Conservation (phyloP, 2,888 invertebrate genomes). For the Pyrochroa serraticornis region DNA sequence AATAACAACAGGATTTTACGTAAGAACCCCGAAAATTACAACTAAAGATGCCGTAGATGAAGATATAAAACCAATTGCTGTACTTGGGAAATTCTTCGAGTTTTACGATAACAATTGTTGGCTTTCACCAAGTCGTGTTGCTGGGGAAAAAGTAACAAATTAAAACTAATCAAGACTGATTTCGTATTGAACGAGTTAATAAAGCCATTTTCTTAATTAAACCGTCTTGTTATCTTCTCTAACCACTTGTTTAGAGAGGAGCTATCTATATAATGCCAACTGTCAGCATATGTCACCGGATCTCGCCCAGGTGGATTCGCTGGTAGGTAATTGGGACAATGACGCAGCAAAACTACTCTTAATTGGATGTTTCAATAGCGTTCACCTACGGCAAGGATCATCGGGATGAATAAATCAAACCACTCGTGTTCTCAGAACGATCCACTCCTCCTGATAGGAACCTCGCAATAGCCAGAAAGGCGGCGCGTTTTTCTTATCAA, state of each 20-base stretch:
- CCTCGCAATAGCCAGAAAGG: conserved; percentile 44
- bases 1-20: conserved; percentile 17
- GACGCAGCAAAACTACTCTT: conserved; percentile 42
- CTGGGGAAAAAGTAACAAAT: background rate
- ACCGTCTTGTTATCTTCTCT: conserved; percentile 8
- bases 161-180: background rate
- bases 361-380: conserved; percentile 46
- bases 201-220: conserved; percentile 10
- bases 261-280: conserved; percentile 20
- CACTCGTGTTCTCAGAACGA: conserved; percentile 46
- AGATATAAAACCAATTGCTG: conserved; percentile 30
- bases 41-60: conserved; percentile 24
- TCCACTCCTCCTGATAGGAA: conserved; percentile 46
- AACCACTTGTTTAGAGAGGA: conserved; percentile 15
- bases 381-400: conserved; percentile 39
- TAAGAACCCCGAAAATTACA: conserved; percentile 27
- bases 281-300: conserved; percentile 29
- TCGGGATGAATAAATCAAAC: conserved; percentile 53
- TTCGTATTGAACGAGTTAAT: background rate
- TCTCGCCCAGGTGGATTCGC: conserved; percentile 27
- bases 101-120: conserved; percentile 30
- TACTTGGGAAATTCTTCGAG: conserved; percentile 22
- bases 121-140: background rate
- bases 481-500: conserved; percentile 13
- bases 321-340: conserved; percentile 43